These are phyloP conservation scores for Pseudachorutes palmiensis DNA, from an alignment of 1,140 invertebrate species.

Conservation along the genomic window DNA sequence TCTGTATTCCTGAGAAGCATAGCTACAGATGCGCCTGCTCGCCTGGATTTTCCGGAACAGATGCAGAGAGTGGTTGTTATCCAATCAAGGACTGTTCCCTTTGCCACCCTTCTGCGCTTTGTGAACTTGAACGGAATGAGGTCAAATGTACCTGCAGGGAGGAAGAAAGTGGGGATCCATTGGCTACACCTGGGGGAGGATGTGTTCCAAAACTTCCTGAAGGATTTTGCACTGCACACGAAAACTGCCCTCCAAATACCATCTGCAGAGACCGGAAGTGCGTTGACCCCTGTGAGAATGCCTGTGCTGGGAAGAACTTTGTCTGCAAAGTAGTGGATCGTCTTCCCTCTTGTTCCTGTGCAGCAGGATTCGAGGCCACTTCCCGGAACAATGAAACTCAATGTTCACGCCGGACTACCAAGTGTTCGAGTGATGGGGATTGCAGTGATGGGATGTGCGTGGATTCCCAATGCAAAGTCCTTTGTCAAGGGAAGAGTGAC, in stretches of 20 bases:
- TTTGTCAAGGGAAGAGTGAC: conserved; percentile 66
- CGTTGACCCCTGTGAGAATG: conserved; percentile 65
- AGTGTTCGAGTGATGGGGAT: conserved; percentile 62
- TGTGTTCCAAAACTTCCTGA: conserved; percentile 41
- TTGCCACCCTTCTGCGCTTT: conserved; percentile 70
- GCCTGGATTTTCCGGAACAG: not conserved
- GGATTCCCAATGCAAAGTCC: conserved; percentile 71
- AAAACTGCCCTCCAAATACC: conserved; percentile 63
- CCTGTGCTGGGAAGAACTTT: conserved; percentile 62
- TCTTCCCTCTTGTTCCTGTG: conserved; percentile 65
- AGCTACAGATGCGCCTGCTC: conserved; percentile 54
- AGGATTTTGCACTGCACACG: conserved; percentile 61
- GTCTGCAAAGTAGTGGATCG: conserved; percentile 65
- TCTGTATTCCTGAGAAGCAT: conserved; percentile 77
- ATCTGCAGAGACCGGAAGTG: conserved; percentile 63
- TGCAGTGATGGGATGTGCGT: conserved; percentile 68
- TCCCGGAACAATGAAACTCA: conserved; percentile 51
- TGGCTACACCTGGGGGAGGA: not conserved
- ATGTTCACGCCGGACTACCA: conserved; percentile 59
- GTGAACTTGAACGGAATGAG: conserved; percentile 45
- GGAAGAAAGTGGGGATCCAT: not conserved
- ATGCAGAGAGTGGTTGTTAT: conserved; percentile 63
- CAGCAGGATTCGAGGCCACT: conserved; percentile 53
- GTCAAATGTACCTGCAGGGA: not conserved
- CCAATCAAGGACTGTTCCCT: conserved; percentile 48